phyloP scores from a whole-genome alignment of 2,888 invertebrate genomes.

The Oxystoma pomonae region DNA sequence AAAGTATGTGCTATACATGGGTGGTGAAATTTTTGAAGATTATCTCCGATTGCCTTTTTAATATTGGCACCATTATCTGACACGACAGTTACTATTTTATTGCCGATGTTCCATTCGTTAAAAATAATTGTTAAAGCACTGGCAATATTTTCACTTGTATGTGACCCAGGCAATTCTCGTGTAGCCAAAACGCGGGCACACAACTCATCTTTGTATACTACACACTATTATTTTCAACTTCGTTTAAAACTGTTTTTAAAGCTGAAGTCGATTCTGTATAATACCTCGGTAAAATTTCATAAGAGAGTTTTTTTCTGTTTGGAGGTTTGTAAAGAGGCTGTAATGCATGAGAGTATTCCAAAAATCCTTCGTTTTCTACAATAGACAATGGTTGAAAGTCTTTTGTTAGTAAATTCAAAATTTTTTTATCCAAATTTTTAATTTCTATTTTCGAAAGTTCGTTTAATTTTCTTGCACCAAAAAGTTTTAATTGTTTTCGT shows the following conservation, averaged over 20 bases:
- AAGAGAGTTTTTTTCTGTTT: constrained; percentile 4
- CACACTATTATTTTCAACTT: constrained; percentile 21
- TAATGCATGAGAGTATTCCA: neutral
- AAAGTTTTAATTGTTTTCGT: neutral
- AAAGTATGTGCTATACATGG: constrained; percentile 30
- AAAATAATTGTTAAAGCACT: constrained; percentile 16
- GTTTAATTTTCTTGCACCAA: neutral
- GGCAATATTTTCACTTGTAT: constrained; percentile 22
- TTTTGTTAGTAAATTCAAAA: neutral
- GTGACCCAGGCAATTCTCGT: neutral
- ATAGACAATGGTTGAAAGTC: neutral
- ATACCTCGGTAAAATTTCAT: constrained; percentile 13
- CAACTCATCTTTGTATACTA: constrained; percentile 4
- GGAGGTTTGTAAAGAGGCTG: neutral
- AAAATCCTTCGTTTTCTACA: neutral
- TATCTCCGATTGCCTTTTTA: constrained; percentile 30
- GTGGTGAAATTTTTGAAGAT: constrained; percentile 26
- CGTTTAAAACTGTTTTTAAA: neutral
- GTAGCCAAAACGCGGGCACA: neutral
- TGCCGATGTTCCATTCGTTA: constrained; percentile 20
- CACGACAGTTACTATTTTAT: constrained; percentile 30
- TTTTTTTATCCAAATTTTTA: neutral
- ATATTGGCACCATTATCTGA: constrained; percentile 32
- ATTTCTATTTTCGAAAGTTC: neutral
- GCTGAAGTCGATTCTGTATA: neutral